Percentiles rank a stretch among this genome's conserved stretches.
Conservation (phyloP, 2,113 vertebrate species). For the Todiramphus chloris region DNA sequence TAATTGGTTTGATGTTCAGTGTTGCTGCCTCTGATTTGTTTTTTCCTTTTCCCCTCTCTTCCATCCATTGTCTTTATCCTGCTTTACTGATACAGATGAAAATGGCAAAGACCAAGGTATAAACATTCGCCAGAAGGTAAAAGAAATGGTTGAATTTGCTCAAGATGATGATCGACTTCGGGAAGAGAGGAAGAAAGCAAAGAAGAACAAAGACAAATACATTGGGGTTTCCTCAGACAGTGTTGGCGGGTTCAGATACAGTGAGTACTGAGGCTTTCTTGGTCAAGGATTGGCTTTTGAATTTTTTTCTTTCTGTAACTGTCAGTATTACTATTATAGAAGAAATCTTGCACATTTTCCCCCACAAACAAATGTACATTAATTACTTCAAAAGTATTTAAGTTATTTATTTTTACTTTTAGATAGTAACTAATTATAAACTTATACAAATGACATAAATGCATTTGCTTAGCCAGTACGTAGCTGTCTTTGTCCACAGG, state of each 20-base stretch:
- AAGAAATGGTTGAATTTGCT: constrained; percentile 94
- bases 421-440: not conserved
- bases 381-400: not conserved
- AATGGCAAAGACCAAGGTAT: constrained; percentile 98
- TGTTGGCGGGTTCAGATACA: constrained; percentile 87
- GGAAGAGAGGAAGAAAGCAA: constrained; percentile 97
- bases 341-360: not conserved
- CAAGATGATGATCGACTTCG: constrained; percentile 96
- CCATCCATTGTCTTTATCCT: not conserved
- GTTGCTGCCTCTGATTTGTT: not conserved
- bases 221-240: constrained; percentile 94
- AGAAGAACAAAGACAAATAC: constrained; percentile 98
- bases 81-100: constrained; percentile 80
- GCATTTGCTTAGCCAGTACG: not conserved
- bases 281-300: not conserved
- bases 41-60: not conserved
- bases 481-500: not conserved
- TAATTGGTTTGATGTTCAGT: not conserved
- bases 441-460: not conserved
- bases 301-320: not conserved
- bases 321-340: not conserved
- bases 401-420: not conserved
- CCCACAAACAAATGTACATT: not conserved
- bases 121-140: constrained; percentile 98
- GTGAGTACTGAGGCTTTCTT: constrained; percentile 77